Evolutionary conservation across 2,797 vertebrate species (phyloP).

Genomic region (Catharus ustulatus): DNA sequence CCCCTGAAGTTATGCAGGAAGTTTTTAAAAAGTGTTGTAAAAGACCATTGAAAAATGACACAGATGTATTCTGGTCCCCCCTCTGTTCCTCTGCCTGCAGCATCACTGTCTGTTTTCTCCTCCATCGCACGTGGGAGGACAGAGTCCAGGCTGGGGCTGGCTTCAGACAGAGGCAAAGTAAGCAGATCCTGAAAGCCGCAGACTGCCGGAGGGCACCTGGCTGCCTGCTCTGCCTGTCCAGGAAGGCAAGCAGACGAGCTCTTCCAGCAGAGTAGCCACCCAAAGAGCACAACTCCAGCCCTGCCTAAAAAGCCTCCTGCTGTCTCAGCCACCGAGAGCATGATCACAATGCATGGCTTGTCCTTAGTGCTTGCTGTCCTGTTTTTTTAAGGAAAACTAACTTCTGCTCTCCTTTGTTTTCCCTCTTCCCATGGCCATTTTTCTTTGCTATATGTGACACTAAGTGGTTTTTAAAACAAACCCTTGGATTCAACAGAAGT

Average conservation of each 20-base stretch:
- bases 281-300: conserved; percentile 7
- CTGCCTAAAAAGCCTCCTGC: conserved; percentile 27
- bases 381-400: conserved; percentile 12
- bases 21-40: background rate
- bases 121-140: background rate
- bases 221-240: conserved; percentile 50
- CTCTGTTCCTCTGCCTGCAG: background rate
- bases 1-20: background rate
- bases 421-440: background rate
- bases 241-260: conserved; percentile 19
- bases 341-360: background rate
- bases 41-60: background rate
- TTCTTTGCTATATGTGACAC: background rate
- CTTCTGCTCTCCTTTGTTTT: conserved; percentile 25
- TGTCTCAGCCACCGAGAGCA: background rate
- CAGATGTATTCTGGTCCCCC: background rate
- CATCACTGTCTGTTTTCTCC: background rate
- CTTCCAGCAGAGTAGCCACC: conserved; percentile 22
- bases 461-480: conserved; percentile 10
- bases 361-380: background rate
- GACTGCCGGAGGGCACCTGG: conserved; percentile 60
- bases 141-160: conserved; percentile 13
- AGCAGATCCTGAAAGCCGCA: background rate
- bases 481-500: background rate
- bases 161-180: conserved; percentile 16